phyloP scores from a whole-genome alignment of 2,113 vertebrate genomes.

The Leucosticte australis region DNA sequence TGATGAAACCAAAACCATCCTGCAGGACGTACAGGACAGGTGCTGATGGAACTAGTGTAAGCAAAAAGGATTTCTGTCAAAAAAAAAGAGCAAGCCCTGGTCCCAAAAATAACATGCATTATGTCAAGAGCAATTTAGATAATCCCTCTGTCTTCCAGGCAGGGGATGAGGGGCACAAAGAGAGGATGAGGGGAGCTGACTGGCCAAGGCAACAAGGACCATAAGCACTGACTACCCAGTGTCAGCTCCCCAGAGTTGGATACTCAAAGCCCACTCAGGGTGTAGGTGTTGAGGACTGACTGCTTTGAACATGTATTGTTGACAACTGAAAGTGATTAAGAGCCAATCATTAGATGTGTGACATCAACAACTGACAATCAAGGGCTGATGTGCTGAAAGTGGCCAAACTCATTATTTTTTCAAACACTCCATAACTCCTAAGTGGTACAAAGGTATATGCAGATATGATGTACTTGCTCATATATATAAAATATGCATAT shows the following conservation, averaged over 20 bases:
- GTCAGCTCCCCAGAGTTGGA: background rate
- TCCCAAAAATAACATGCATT: background rate
- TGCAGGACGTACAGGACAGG: background rate
- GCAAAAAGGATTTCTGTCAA: background rate
- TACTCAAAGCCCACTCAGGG: background rate
- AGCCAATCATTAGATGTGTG: background rate
- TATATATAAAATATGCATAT: background rate
- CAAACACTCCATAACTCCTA: background rate
- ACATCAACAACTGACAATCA: background rate
- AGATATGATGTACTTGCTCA: background rate
- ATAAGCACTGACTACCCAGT: background rate
- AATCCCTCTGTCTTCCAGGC: background rate
- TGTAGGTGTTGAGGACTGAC: background rate
- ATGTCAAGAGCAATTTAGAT: background rate
- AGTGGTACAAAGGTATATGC: background rate
- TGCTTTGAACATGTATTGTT: background rate
- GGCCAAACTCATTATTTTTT: background rate
- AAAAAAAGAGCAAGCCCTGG: background rate
- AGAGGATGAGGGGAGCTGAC: background rate
- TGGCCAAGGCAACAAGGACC: background rate
- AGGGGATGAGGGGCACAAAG: background rate
- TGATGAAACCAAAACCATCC: background rate
- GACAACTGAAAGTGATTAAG: background rate
- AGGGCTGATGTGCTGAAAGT: background rate
- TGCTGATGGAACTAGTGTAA: background rate